A percentile compares a stretch with the other conserved stretches of the same genome.
Conservation (phyloP, 2,113 vertebrate genomes). For the Xyliphius kryptos region DNA sequence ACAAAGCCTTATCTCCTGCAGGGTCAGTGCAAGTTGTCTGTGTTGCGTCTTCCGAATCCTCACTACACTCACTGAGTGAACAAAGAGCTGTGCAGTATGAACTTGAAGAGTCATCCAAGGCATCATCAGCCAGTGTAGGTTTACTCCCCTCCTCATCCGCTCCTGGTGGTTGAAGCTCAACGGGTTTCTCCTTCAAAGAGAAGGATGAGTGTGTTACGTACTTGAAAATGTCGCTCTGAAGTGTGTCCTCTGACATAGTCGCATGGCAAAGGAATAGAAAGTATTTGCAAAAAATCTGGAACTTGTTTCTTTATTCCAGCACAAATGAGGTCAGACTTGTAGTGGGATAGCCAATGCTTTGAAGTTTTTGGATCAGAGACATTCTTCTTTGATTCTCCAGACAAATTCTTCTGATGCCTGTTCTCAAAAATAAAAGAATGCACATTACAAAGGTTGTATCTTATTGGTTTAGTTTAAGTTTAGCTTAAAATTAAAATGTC, state of each 20-base stretch:
- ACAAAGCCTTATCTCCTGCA: not conserved
- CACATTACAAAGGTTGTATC: too few relatives aligned
- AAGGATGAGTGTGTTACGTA: conserved; percentile 6
- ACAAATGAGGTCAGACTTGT: too few relatives aligned
- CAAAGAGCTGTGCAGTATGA: conserved; percentile 40
- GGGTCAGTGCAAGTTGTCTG: conserved; percentile 1
- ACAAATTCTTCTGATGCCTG: too few relatives aligned
- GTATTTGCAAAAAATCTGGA: not conserved
- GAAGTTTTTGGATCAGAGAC: too few relatives aligned
- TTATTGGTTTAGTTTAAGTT: too few relatives aligned
- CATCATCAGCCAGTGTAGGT: conserved; percentile 20
- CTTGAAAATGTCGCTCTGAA: conserved; percentile 7
- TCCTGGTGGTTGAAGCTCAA: not conserved
- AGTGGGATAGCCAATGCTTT: too few relatives aligned
- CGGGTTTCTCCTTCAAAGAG: conserved; percentile 14
- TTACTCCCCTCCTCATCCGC: conserved; percentile 17
- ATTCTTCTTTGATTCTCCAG: too few relatives aligned
- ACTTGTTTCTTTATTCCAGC: too few relatives aligned
- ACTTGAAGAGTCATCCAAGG: conserved; percentile 32
- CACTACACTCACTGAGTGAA: conserved; percentile 39
- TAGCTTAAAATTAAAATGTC: too few relatives aligned
- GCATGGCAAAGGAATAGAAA: too few relatives aligned
- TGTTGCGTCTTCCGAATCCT: conserved; percentile 19
- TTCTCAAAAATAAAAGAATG: too few relatives aligned
- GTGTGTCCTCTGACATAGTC: conserved; percentile 14